Base-by-base conservation (phyloP, 2,888 invertebrate genomes). In the Euplexia lucipara region DNA sequence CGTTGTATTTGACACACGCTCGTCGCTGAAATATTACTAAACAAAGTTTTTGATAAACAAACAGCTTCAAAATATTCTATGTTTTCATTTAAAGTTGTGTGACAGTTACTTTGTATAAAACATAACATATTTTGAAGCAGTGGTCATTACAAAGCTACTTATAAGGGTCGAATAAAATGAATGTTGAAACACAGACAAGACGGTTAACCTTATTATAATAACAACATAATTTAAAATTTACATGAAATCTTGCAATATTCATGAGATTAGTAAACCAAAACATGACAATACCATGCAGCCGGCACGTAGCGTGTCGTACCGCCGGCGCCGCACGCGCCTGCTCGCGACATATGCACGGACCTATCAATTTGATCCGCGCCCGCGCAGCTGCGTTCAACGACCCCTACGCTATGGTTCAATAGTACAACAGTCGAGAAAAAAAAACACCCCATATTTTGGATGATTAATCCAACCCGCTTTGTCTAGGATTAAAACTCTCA, bases 341-440 rank as follows among this genome's bases (percentile, higher is more conserved):
- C 66, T 54, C 88, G 88, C 89, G 87, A 89, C 90, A 86, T 88
- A 88, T 88, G 86, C 81, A 79, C 81, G 72, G 83, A 83, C 85
- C 84, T 94, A 94, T 94, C 94, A 94, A 93, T 92, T 93, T 87
- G 92, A 94, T 92, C 86, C 90, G 90, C 91, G 89, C 85, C 88
- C 87, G 90, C 90, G 91, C 94, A 94, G 95, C 94, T 94, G 94
- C 93, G 91, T 84, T 75, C 92, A 87, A 85, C 91, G 91, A 91
- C 92, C 94, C 92, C 88, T 80, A 62, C 68, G 51, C 73, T 18
- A 73, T 42, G 67, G 32, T 86, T 83, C 78, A 73, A 84, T 70
- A 75, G 73, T 82, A 65, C 61, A 54, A 54, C 45, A 56, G 56
- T 48, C 68, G 58, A 42, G 20, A 48, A 90, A 91, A 89, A n/a